Conservation (phyloP, 2,113 vertebrate species). For the Barnardius zonarius region DNA sequence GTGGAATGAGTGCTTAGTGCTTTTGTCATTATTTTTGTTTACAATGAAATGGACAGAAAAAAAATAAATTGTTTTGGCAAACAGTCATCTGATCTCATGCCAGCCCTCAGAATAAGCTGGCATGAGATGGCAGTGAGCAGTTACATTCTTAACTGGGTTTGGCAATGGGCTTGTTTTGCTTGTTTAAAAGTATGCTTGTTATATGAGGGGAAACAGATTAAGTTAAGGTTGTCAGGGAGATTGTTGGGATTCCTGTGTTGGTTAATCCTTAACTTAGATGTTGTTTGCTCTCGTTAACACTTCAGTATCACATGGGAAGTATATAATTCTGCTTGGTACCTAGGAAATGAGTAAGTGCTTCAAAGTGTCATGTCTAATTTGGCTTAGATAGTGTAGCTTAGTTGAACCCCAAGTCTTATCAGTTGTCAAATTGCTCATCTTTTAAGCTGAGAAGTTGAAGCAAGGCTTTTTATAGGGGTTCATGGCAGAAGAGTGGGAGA, state of each 20-base stretch:
- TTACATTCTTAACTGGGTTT: neutral
- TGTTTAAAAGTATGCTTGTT: conserved; percentile 9
- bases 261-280: neutral
- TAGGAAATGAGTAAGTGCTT: neutral
- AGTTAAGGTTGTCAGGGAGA: conserved; percentile 32
- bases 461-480: neutral
- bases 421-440: neutral
- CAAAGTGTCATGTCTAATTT: neutral
- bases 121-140: neutral
- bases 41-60: neutral
- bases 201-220: neutral
- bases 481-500: neutral
- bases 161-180: neutral
- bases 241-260: neutral
- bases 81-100: neutral
- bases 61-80: conserved; percentile 18
- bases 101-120: conserved; percentile 5
- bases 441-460: neutral
- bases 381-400: neutral
- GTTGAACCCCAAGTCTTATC: neutral
- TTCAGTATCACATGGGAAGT: neutral
- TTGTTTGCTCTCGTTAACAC: neutral
- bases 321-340: neutral
- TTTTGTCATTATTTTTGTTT: conserved; percentile 1
- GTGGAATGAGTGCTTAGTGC: neutral